Evolutionary conservation across 2,888 invertebrate species (phyloP).

Genomic region (Hypolimnas misippus): DNA sequence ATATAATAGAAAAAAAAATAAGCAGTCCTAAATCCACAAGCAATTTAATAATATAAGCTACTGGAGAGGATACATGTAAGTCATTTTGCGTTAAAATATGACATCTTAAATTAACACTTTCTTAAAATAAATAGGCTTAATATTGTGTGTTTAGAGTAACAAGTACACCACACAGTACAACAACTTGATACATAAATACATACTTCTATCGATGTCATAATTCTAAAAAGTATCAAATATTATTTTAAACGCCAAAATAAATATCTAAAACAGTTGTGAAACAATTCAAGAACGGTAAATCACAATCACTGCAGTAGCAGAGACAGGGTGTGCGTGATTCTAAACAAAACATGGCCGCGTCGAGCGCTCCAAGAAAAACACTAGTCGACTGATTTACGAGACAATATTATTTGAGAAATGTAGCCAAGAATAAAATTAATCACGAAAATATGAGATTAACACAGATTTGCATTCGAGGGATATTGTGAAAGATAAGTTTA

Average conservation of each 20-base stretch:
- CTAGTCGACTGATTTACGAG: slow-evolving; percentile 79
- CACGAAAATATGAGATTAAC: slow-evolving; percentile 69
- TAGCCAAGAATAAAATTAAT: slow-evolving; percentile 77
- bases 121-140: too few species aligned
- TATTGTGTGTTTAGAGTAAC: too few species aligned
- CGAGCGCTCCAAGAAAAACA: slow-evolving; percentile 80
- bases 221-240: slow-evolving; percentile 35
- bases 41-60: too few species aligned
- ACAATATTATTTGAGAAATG: slow-evolving; percentile 80
- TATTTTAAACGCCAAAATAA: slow-evolving; percentile 51
- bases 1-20: too few species aligned
- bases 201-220: slow-evolving; percentile 6
- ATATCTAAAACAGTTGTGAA: slow-evolving; percentile 54
- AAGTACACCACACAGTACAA: background rate
- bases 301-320: slow-evolving; percentile 67
- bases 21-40: too few species aligned
- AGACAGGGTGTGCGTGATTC: slow-evolving; percentile 80
- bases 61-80: too few species aligned
- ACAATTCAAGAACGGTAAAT: slow-evolving; percentile 71
- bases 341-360: slow-evolving; percentile 76
- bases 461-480: slow-evolving; percentile 60
- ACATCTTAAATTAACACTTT: too few species aligned
- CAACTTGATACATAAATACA: background rate
- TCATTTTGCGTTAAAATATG: too few species aligned
- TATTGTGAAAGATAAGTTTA: slow-evolving; percentile 40